Evolutionary conservation across 1,140 invertebrate genomes (phyloP).

Genomic region (Telenomus remus): DNA sequence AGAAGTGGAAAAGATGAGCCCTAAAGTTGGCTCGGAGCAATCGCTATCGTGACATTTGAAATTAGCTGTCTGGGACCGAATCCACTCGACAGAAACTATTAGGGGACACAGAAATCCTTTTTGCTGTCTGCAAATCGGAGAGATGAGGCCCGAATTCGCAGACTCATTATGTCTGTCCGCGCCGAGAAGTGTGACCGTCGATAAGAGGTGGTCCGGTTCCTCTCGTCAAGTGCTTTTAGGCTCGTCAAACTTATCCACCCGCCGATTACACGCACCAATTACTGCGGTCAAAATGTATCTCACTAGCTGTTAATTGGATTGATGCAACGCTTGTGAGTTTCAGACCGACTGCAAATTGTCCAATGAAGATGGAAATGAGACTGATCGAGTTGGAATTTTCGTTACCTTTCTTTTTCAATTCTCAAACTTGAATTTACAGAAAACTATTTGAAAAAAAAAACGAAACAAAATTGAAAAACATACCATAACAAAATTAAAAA

Average conservation of each 20-base stretch:
- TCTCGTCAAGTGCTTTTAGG: constrained; percentile 18
- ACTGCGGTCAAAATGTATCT: constrained; percentile 24
- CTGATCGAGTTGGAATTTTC: too few species aligned
- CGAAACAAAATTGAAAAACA: too few species aligned
- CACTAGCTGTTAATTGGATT: constrained; percentile 5
- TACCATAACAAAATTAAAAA: too few species aligned
- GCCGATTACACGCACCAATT: constrained; percentile 31
- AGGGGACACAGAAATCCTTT: constrained; percentile 24
- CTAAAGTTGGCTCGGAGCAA: not conserved
- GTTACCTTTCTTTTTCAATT: too few species aligned
- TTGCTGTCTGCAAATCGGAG: constrained; percentile 15
- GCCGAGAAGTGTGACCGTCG: constrained; percentile 11
- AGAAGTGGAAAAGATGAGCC: too few species aligned
- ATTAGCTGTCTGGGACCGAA: constrained; percentile 4
- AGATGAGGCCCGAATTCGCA: constrained; percentile 1
- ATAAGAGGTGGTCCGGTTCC: constrained; percentile 24
- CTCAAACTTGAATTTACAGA: too few species aligned
- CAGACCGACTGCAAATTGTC: too few species aligned
- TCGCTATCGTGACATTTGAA: not conserved
- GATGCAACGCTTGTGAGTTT: too few species aligned
- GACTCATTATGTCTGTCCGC: constrained; percentile 20
- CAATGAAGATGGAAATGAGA: too few species aligned
- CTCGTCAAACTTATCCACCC: constrained; percentile 30
- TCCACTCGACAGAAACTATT: constrained; percentile 11
- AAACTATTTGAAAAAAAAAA: too few species aligned